These are phyloP conservation scores for Hedychridium roseum DNA, from an alignment of 2,888 invertebrate species.

Conservation along the genomic window DNA sequence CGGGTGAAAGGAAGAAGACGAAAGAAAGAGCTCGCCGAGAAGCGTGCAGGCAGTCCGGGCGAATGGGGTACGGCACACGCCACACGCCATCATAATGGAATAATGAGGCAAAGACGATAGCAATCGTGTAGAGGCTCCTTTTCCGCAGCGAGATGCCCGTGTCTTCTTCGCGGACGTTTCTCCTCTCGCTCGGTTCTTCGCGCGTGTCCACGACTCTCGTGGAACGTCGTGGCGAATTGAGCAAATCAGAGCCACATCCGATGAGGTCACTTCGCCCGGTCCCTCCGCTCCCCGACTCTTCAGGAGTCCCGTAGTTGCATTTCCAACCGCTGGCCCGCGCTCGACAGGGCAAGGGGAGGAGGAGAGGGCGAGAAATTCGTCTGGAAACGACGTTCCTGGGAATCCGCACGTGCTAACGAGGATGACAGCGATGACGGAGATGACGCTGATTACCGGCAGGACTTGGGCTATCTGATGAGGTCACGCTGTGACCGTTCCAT, in stretches of 20 bases:
- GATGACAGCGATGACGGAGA: too few relatives aligned
- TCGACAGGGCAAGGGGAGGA: too few relatives aligned
- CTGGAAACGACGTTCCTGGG: too few relatives aligned
- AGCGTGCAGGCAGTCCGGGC: conserved; percentile 40
- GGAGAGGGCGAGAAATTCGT: too few relatives aligned
- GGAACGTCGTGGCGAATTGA: conserved; percentile 56
- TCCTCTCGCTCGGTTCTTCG: conserved; percentile 16
- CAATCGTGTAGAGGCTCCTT: conserved; percentile 57
- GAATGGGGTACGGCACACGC: conserved; percentile 59
- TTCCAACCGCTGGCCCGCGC: too few relatives aligned
- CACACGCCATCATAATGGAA: conserved; percentile 62
- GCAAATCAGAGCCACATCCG: conserved; percentile 63
- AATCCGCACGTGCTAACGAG: neutral
- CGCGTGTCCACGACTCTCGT: conserved; percentile 25
- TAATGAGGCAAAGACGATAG: conserved; percentile 62
- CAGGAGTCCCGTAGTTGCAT: too few relatives aligned
- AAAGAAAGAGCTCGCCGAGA: conserved; percentile 7
- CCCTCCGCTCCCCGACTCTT: conserved; percentile 7
- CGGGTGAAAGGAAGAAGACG: conserved; percentile 5
- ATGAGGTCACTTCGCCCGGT: conserved; percentile 56
- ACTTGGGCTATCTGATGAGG: too few relatives aligned
- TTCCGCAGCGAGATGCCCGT: conserved; percentile 41
- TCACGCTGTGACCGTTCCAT: too few relatives aligned
- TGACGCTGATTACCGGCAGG: too few relatives aligned
- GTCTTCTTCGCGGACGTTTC: conserved; percentile 25